A percentile compares a stretch with the other conserved stretches of the same genome.
Conservation (phyloP, 1,140 invertebrate species). For the Caenorhabditis inopinata region DNA sequence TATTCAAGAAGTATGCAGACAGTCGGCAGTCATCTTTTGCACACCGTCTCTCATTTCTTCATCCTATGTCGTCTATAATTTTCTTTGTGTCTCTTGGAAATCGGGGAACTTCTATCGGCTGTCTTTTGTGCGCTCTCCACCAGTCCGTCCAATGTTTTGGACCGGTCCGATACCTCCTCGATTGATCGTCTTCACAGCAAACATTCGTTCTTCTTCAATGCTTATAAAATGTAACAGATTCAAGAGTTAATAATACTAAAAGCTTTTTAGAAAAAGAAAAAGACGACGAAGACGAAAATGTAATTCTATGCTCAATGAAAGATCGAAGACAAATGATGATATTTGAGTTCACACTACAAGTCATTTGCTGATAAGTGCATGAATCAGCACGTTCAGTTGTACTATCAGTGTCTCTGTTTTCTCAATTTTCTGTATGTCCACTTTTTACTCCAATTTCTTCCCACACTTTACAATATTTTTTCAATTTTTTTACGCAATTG, state of each 20-base stretch:
- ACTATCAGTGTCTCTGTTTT: background rate
- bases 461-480: no score
- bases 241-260: background rate
- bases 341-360: background rate
- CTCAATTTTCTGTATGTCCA: no score
- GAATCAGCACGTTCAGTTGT: background rate
- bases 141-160: background rate
- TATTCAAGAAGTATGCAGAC: background rate
- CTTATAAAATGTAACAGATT: background rate
- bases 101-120: background rate
- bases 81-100: constrained; percentile 6
- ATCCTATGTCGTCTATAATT: background rate
- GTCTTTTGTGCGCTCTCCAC: background rate
- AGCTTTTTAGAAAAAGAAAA: no score
- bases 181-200: background rate
- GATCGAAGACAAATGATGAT: constrained; percentile 2
- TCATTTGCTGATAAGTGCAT: background rate
- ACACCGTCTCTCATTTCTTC: background rate
- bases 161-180: background rate
- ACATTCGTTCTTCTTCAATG: constrained; percentile 6
- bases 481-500: no score
- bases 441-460: background rate
- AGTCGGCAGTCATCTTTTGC: constrained; percentile 15
- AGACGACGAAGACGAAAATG: no score
- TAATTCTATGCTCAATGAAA: no score